Conservation (phyloP, 2,888 invertebrate species). For the Drosophila helvetica region DNA sequence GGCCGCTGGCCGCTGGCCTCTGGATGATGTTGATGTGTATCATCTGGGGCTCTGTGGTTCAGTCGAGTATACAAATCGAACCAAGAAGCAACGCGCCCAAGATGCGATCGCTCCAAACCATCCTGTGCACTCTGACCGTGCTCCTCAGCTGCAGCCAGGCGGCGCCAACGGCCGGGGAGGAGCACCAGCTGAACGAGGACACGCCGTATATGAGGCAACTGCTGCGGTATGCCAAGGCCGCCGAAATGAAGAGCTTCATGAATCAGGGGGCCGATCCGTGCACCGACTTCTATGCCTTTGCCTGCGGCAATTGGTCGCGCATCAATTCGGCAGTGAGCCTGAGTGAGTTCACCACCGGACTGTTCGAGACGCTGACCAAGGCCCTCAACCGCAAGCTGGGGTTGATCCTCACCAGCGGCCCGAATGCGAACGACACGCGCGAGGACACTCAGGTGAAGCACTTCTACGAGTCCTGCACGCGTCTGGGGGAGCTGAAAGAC, state of each 20-base stretch:
- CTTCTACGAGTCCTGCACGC: slow-evolving; percentile 78
- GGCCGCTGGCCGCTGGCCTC: not conserved
- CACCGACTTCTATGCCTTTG: slow-evolving; percentile 78
- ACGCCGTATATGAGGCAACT: slow-evolving; percentile 6
- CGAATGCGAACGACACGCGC: slow-evolving; percentile 47
- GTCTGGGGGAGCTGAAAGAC: slow-evolving; percentile 29
- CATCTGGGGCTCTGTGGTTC: not conserved
- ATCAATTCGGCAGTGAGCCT: slow-evolving; percentile 63
- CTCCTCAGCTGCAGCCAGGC: not conserved
- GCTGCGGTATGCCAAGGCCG: slow-evolving; percentile 68
- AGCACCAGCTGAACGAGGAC: slow-evolving; percentile 3
- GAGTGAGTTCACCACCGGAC: slow-evolving; percentile 65
- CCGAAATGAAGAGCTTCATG: slow-evolving; percentile 74
- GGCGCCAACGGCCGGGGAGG: slow-evolving; percentile 4
- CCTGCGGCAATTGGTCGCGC: slow-evolving; percentile 79
- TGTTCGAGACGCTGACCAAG: slow-evolving; percentile 70
- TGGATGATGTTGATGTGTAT: slow-evolving; percentile 3
- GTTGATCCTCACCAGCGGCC: slow-evolving; percentile 45
- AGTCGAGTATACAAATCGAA: slow-evolving; percentile 12
- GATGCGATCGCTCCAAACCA: slow-evolving; percentile 10
- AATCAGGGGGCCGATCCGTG: slow-evolving; percentile 75
- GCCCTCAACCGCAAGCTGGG: slow-evolving; percentile 67
- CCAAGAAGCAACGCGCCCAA: slow-evolving; percentile 6
- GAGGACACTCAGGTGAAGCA: slow-evolving; percentile 76
- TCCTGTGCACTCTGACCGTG: not conserved